Evolutionary conservation across 2,888 invertebrate genomes (phyloP).

Genomic region (Synanthedon myopaeformis): DNA sequence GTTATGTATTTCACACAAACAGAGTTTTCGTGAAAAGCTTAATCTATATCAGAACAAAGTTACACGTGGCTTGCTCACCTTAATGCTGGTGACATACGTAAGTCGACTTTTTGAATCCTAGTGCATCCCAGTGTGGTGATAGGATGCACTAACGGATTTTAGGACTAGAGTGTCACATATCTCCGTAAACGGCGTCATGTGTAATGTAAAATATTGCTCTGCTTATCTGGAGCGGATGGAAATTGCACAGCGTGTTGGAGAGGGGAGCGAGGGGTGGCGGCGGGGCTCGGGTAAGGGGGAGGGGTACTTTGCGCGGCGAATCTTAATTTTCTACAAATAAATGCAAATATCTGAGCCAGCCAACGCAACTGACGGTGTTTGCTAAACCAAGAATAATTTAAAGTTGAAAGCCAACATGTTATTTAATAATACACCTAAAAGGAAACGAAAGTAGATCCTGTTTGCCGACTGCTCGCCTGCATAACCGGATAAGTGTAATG

Average conservation of each 20-base stretch:
- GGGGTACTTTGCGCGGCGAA: conserved; percentile 18
- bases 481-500: neutral
- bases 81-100: conserved; percentile 3
- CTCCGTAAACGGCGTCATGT: conserved; percentile 28
- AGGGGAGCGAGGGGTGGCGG: neutral
- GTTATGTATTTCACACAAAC: too few relatives aligned
- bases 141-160: neutral
- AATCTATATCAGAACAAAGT: too few relatives aligned
- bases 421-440: neutral
- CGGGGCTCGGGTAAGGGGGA: neutral
- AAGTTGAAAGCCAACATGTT: conserved; percentile 9
- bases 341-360: conserved; percentile 27
- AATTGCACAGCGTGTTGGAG: conserved; percentile 26
- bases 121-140: conserved; percentile 1
- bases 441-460: neutral
- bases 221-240: conserved; percentile 40
- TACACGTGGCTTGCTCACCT: neutral
- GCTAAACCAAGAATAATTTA: conserved; percentile 9
- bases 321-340: conserved; percentile 47
- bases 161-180: conserved; percentile 10
- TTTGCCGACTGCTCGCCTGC: neutral
- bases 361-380: conserved; percentile 9
- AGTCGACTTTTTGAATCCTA: conserved; percentile 3
- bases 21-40: too few relatives aligned
- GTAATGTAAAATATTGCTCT: conserved; percentile 40